Base-by-base conservation (phyloP, 2,888 invertebrate genomes). In the Proisotoma minuta region DNA sequence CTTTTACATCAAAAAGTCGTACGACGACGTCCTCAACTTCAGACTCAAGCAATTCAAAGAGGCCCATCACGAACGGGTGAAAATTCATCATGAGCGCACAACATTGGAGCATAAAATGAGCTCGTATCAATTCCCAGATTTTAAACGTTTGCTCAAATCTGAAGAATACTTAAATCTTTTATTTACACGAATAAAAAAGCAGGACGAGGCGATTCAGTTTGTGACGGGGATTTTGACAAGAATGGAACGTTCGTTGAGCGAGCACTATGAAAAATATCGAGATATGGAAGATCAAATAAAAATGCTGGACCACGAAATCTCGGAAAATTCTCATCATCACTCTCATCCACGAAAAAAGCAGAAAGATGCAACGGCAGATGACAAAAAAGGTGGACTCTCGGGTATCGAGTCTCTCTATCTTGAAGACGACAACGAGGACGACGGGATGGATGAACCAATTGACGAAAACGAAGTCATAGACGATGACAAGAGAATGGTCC, bases 281-380 rank as follows among this genome's bases (percentile, higher is more conserved):
- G 66, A 66, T 43, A 52, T 66, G n/a, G 67, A 70, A 26, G 67
- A 66, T 26, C 68, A 68, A 28, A 68, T 66, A 39, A 54, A 61
- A 12, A 52, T 65, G 54, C 59, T 66, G 2, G 64, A 69, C 5
- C 66, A 58, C 27, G 68, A 68, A 24, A 47, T 66, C 1, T 23
- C 66, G 2, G 51, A 62, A 12, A 58, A 63, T 27, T 47, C 61
- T 29, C 54, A 61, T 47, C 60, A 57, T 18, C 51, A 48, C 18
- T 40, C 49, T 29, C 34, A 40, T 48, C 51, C 54, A 20, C 29
- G 10, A 29, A 50, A 34, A 15, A n/a, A 53, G 20, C 57, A 59
- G 40, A 59, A 57, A 24, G 60, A 65, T 3, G 57, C 27, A 2
- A 39, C 47, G 1, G 43, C 58, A 23, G 51, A 40, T n/a, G n/a